Evolutionary conservation across 2,888 invertebrate species (phyloP), one percentile per base, ranked within the genome.

Genomic region (Sphinx pinastri): DNA sequence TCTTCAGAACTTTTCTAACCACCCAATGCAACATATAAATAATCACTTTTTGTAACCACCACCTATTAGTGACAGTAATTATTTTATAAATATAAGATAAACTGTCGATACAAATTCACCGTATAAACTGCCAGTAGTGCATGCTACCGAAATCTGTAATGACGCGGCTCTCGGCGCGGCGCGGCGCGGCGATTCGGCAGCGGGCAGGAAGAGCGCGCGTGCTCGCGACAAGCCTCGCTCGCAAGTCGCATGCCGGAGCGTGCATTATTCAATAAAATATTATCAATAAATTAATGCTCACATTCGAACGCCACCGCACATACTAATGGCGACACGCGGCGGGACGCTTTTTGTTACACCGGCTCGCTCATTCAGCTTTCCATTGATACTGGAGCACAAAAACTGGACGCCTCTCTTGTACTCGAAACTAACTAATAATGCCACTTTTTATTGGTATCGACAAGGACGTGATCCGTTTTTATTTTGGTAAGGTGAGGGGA

Each of bases 251-350:
- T 82, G 84, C 81, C 83, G 75, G 77, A 77, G 79, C 83, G 86
- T 88, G 86, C 89, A 90, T 90, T 91, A 90, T 90, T 91, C 91
- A 91, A 88, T 88, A 86, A 87, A 86, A 84, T 88, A 89, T 88
- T 88, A 88, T 89, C 93, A 90, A 91, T 93, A 93, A 93, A 93
- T 93, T 90, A 91, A 92, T 91, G 91, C 90, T 91, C 87, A 89
- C 90, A 90, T 88, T 87, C 85, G 88, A 79, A 85, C 82, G 83
- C 87, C 85, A 85, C 85, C 84, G 81, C 88, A 88, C 92, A 93
- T 93, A 94, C 92, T 93, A 92, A 93, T 92, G 89, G 81, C 85
- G 89, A 90, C 93, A 93, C 92, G 92, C 89, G 88, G 90, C 87
- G 87, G 78, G 79, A 81, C 82, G 79, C 87, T 92, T 93, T 92